A percentile compares a stretch with the other conserved stretches of the same genome.
Conservation (phyloP, 2,888 invertebrate species). For the Chironomus tentans region DNA sequence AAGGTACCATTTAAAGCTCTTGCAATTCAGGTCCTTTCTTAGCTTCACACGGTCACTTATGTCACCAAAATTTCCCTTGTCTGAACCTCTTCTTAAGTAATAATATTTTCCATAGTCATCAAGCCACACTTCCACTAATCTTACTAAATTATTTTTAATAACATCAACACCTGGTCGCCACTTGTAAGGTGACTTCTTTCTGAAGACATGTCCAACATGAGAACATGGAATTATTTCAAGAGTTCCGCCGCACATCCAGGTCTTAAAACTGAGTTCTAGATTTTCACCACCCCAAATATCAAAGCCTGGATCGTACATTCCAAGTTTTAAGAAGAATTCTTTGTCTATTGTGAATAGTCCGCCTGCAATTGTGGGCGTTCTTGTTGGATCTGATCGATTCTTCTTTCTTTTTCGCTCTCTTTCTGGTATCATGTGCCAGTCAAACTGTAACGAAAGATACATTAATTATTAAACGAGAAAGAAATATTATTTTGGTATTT, state of each 20-base stretch:
- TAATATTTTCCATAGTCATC: constrained; percentile 14
- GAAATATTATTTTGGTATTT: too few relatives aligned
- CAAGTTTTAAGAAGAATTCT: constrained; percentile 31
- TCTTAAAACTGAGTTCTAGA: constrained; percentile 6
- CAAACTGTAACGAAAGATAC: not conserved
- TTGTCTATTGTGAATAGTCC: constrained; percentile 32
- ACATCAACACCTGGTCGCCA: constrained; percentile 55
- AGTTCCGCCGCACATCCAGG: constrained; percentile 29
- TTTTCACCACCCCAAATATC: constrained; percentile 32
- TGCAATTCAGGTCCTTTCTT: constrained; percentile 60
- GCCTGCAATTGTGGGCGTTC: constrained; percentile 28
- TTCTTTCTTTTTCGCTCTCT: constrained; percentile 57
- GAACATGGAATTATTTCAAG: constrained; percentile 33
- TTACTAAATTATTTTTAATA: not conserved
- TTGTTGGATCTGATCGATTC: constrained; percentile 36
- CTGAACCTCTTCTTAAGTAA: not conserved
- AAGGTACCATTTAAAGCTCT: constrained; percentile 76
- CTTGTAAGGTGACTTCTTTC: constrained; percentile 63
- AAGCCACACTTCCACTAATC: constrained; percentile 21
- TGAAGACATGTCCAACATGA: constrained; percentile 33
- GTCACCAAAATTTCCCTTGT: constrained; percentile 72
- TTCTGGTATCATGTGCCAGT: constrained; percentile 77
- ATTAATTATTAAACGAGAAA: too few relatives aligned
- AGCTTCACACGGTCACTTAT: constrained; percentile 58
- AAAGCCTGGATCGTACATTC: constrained; percentile 32